Conservation (phyloP, 1,140 invertebrate genomes). For the Hylaeus anthracinus region DNA sequence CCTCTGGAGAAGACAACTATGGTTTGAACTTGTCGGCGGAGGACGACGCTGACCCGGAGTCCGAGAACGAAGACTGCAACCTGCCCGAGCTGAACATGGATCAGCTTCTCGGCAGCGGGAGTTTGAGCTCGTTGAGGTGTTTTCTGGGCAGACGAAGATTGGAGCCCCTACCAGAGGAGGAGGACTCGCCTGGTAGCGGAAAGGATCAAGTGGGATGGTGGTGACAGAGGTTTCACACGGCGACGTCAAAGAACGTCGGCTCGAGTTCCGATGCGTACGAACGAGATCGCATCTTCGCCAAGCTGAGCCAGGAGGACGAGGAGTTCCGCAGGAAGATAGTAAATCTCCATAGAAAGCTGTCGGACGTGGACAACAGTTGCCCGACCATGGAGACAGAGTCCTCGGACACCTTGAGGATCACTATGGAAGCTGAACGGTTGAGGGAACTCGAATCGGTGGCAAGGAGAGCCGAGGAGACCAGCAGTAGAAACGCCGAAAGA, state of each 20-base stretch:
- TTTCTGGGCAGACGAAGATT: constrained; percentile 74
- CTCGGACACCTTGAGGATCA: constrained; percentile 16
- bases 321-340: constrained; percentile 77
- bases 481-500: constrained; percentile 55
- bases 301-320: constrained; percentile 74
- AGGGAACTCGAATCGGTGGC: constrained; percentile 68
- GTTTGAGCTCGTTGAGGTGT: constrained; percentile 68
- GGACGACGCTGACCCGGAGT: constrained; percentile 67
- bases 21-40: constrained; percentile 69
- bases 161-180: constrained; percentile 79
- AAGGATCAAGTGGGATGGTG: constrained; percentile 78
- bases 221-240: constrained; percentile 77
- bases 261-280: constrained; percentile 53
- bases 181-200: constrained; percentile 74
- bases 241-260: constrained; percentile 65
- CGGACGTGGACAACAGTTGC: constrained; percentile 71
- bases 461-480: constrained; percentile 67
- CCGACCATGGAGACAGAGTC: constrained; percentile 5
- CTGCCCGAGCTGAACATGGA: constrained; percentile 79
- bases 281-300: constrained; percentile 70
- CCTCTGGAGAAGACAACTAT: constrained; percentile 71
- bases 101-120: constrained; percentile 72
- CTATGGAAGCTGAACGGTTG: constrained; percentile 56
- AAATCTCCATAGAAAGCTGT: constrained; percentile 76
- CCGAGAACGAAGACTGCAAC: constrained; percentile 67